Percentiles rank a stretch among this genome's conserved stretches.
Evolutionary conservation across 2,113 vertebrate genomes (phyloP).

Genomic region (Sylvia atricapilla): DNA sequence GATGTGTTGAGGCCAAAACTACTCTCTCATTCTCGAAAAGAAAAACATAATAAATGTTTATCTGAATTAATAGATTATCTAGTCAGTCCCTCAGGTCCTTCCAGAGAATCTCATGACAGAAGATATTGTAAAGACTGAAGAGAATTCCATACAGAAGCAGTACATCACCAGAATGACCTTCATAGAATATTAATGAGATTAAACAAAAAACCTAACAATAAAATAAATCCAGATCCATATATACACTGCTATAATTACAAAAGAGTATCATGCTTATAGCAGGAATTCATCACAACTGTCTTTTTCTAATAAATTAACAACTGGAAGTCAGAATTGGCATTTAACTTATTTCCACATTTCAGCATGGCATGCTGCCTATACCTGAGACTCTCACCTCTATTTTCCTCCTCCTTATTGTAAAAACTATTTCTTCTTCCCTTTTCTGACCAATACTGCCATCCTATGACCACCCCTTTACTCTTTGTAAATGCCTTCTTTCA

Average conservation of each 20-base stretch:
- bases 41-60: neutral
- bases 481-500: neutral
- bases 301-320: constrained; percentile 15
- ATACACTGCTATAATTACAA: neutral
- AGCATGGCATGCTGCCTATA: neutral
- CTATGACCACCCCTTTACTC: neutral
- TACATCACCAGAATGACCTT: neutral
- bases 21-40: neutral
- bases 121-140: neutral
- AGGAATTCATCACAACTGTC: neutral
- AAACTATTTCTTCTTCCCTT: neutral
- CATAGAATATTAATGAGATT: neutral
- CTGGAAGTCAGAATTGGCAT: neutral
- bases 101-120: neutral
- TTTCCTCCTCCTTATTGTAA: neutral
- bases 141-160: neutral
- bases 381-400: neutral
- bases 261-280: neutral
- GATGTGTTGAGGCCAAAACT: neutral
- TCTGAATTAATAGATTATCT: neutral
- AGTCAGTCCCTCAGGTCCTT: neutral
- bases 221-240: neutral
- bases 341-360: neutral
- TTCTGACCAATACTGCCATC: neutral
- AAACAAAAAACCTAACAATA: neutral